phyloP scores from a whole-genome alignment of 2,888 invertebrate species.

The Biston betularia region DNA sequence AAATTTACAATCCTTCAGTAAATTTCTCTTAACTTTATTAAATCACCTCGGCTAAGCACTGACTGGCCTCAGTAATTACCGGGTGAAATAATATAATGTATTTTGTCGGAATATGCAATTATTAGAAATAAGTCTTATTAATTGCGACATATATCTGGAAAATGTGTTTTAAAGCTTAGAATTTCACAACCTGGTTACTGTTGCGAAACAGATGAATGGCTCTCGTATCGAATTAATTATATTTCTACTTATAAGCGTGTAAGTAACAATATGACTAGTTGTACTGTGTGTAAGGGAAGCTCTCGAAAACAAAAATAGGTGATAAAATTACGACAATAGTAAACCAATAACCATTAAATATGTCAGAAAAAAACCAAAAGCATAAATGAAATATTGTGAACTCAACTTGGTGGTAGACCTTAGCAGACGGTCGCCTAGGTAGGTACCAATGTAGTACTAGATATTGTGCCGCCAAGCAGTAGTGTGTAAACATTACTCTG shows the following conservation, averaged over 20 bases:
- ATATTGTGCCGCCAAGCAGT: no score
- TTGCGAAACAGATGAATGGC: not conserved
- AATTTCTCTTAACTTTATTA: conserved; percentile 44
- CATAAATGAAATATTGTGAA: no score
- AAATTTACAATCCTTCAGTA: conserved; percentile 46
- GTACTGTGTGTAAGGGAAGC: no score
- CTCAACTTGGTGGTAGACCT: no score
- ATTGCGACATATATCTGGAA: conserved; percentile 57
- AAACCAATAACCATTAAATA: no score
- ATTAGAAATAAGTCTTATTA: conserved; percentile 64
- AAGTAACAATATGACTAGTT: not conserved
- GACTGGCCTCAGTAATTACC: conserved; percentile 37
- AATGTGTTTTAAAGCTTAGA: conserved; percentile 45
- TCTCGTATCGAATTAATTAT: not conserved
- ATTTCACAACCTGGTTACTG: not conserved
- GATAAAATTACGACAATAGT: no score
- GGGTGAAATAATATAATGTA: conserved; percentile 65
- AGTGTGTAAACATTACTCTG: no score
- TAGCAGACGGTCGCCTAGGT: no score
- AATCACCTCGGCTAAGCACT: conserved; percentile 24
- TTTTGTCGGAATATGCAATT: conserved; percentile 64
- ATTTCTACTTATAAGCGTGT: not conserved
- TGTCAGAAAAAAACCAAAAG: no score
- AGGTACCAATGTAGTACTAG: no score
- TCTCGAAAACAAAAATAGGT: no score